phyloP scores from a whole-genome alignment of 1,140 invertebrate genomes.

The Periplaneta americana region DNA sequence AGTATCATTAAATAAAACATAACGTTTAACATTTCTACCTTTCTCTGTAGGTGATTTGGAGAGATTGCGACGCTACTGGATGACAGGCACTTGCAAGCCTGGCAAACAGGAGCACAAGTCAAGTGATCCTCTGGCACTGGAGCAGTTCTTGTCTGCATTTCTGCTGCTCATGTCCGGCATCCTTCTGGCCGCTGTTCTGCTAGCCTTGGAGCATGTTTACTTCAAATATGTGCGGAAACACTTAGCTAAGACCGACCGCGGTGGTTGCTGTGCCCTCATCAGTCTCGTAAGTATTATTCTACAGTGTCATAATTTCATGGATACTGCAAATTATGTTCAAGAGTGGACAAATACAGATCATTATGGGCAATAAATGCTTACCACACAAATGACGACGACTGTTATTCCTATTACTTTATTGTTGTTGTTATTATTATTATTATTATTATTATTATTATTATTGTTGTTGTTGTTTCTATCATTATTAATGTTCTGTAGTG shows the following conservation, averaged over 20 bases:
- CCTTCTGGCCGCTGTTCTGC: conserved; percentile 73
- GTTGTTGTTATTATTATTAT: too few relatives aligned
- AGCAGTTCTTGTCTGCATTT: conserved; percentile 97
- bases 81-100: conserved; percentile 94
- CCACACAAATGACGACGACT: too few relatives aligned
- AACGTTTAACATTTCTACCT: too few relatives aligned
- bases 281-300: conserved; percentile 62
- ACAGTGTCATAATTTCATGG: too few relatives aligned
- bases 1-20: too few relatives aligned
- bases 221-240: conserved; percentile 87
- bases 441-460: too few relatives aligned
- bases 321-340: too few relatives aligned
- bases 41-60: conserved; percentile 79
- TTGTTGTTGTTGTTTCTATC: too few relatives aligned
- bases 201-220: conserved; percentile 90
- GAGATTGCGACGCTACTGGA: conserved; percentile 90
- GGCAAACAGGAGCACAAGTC: conserved; percentile 86
- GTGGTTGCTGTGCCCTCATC: conserved; percentile 85
- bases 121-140: conserved; percentile 86
- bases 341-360: too few relatives aligned
- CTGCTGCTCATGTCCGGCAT: conserved; percentile 91
- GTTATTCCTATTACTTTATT: too few relatives aligned
- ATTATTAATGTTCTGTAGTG: too few relatives aligned
- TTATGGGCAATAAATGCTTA: too few relatives aligned
- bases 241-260: conserved; percentile 80